Base-by-base conservation (phyloP, 2,797 vertebrate species). In the Glossophaga mutica region DNA sequence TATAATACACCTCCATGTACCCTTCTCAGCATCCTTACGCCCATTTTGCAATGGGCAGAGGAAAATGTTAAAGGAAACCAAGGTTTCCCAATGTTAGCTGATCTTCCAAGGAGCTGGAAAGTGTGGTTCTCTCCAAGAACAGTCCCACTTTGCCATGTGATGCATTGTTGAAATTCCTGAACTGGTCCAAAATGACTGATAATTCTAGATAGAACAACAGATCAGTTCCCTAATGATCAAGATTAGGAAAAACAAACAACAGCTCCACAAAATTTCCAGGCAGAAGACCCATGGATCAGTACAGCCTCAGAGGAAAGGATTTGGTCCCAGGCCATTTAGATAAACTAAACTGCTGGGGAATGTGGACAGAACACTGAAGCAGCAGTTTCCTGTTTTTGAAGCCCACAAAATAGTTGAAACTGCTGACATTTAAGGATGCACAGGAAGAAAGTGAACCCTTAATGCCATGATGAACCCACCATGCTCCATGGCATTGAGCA, bases 341-440 rank as follows among this genome's bases (percentile, higher is more conserved):
- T 78, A 16, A 96, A 67, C 19, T 52, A 87, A 68, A 19, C 68
- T 73, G 46, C 62, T 70, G 6, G 34, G 42, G 29, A 77, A 18
- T 44, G 22, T 5, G 82, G 84, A 59, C 5, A 68, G 59, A 85
- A 86, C n/a, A 44, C 26, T 55, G 46, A 52, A 84, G 37, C 19
- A 62, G 24, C 48, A 70, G 62, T 62, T 88, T 89, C 59, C 73
- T 85, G 34, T 48, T 70, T 81, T 26, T 34, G 37, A 94, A 90
- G 6, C 4, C 16, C 71, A 44, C 42, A 67, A 19, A 74, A 77
- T 37, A 70, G 32, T 74, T 90, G 39, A 73, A 65, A 82, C 46
- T 78, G 3, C 55, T 50, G 16, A n/a, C 9, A 85, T 34, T 19
- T 57, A 81, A 68, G 52, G 14, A 50, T 16, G 12, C 14, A 21